Percentiles rank a stretch among this genome's conserved stretches.
These are phyloP conservation scores for Aleiodes leptofemur DNA, from an alignment of 2,888 invertebrate species.

Conservation along the genomic window DNA sequence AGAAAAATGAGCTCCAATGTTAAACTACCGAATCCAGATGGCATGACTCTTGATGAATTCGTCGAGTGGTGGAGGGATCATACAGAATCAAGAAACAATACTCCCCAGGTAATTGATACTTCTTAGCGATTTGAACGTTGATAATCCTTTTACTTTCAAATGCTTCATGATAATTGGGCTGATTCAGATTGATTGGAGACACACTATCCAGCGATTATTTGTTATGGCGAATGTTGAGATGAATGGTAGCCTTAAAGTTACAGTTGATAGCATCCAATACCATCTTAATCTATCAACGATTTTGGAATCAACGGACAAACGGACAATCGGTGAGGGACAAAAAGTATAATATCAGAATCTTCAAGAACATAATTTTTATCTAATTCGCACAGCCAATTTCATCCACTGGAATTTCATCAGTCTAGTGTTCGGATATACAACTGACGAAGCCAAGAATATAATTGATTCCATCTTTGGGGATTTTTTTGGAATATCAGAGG, in stretches of 20 bases:
- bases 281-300: background rate
- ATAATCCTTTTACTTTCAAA: too few relatives aligned
- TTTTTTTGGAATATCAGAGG: too few relatives aligned
- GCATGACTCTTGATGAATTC: background rate
- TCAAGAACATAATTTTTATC: background rate
- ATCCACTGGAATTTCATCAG: slow-evolving; percentile 52
- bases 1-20: background rate
- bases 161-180: too few relatives aligned
- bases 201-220: background rate
- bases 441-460: slow-evolving; percentile 2
- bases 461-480: too few relatives aligned
- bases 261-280: background rate
- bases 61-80: slow-evolving; percentile 9
- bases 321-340: background rate
- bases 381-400: slow-evolving; percentile 49
- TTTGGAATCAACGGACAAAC: background rate
- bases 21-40: too few relatives aligned
- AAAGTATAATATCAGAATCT: background rate
- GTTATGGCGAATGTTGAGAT: background rate
- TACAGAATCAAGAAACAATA: background rate
- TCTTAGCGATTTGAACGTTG: too few relatives aligned
- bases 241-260: background rate
- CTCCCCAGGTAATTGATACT: too few relatives aligned
- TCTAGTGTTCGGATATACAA: slow-evolving; percentile 45
- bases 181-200: slow-evolving; percentile 10